phyloP scores from a whole-genome alignment of 2,113 vertebrate genomes.

The Thryonomys swinderianus region DNA sequence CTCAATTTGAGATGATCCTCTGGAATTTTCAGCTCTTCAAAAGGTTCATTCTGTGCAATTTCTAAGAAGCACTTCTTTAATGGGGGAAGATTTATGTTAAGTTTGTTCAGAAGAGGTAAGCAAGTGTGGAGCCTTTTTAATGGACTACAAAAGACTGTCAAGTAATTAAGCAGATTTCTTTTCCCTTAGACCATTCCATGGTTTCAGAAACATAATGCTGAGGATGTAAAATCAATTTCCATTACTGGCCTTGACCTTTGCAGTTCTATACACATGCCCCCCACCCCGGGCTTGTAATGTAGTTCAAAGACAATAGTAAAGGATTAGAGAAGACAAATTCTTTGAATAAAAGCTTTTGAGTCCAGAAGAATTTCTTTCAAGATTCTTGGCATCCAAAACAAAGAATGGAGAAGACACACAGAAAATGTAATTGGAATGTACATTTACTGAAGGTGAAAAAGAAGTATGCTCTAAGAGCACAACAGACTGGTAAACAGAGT shows the following conservation, averaged over 20 bases:
- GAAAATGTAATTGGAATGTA: not conserved
- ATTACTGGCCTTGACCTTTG: slow-evolving; percentile 78
- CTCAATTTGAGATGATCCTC: slow-evolving; percentile 65
- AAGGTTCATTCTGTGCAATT: slow-evolving; percentile 46
- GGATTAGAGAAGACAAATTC: not conserved
- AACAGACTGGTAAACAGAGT: not conserved
- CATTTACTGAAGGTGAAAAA: not conserved
- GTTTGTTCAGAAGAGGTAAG: slow-evolving; percentile 67
- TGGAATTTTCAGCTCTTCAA: slow-evolving; percentile 56
- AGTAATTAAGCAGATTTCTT: slow-evolving; percentile 80
- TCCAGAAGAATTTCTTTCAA: not conserved
- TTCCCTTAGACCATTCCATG: slow-evolving; percentile 66
- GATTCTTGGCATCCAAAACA: not conserved
- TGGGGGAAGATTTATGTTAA: slow-evolving; percentile 75
- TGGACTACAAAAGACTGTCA: slow-evolving; percentile 71
- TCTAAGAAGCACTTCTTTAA: slow-evolving; percentile 74
- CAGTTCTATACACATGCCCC: slow-evolving; percentile 77
- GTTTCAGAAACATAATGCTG: slow-evolving; percentile 72
- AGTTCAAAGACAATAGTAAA: slow-evolving; percentile 51
- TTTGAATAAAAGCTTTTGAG: not conserved
- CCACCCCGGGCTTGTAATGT: slow-evolving; percentile 72
- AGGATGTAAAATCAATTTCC: slow-evolving; percentile 80
- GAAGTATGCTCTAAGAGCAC: not conserved
- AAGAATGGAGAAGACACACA: not conserved
- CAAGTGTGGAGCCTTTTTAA: slow-evolving; percentile 74